Evolutionary conservation across 2,797 vertebrate species (phyloP).

Genomic region (Scarus forsteni): DNA sequence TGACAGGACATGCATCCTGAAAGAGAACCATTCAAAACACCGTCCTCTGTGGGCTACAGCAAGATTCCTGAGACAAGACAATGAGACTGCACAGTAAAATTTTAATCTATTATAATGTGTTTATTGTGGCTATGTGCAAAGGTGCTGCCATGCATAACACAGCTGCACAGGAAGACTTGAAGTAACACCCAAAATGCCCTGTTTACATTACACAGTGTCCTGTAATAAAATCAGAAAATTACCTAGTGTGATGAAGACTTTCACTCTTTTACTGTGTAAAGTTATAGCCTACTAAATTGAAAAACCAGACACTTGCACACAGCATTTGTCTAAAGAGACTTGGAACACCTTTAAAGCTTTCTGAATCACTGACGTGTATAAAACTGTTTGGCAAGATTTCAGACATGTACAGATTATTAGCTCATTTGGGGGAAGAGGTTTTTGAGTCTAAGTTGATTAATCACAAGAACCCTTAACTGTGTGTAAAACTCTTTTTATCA

Average conservation of each 20-base stretch:
- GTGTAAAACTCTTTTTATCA: not conserved
- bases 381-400: constrained; percentile 25
- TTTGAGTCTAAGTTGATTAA: not conserved
- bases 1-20: too few relatives aligned
- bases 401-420: constrained; percentile 21
- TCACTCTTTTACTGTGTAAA: not conserved
- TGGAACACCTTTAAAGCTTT: constrained; percentile 9
- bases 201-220: too few relatives aligned
- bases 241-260: not conserved
- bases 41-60: too few relatives aligned
- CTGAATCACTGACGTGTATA: constrained; percentile 25
- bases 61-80: too few relatives aligned
- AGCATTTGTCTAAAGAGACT: constrained; percentile 16
- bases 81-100: too few relatives aligned
- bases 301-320: constrained; percentile 12
- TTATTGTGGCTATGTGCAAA: not conserved
- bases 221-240: not conserved
- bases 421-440: constrained; percentile 19
- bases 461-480: too few relatives aligned
- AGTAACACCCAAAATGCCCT: too few relatives aligned
- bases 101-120: not conserved
- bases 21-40: too few relatives aligned
- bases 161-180: not conserved
- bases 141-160: constrained; percentile 20
- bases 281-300: constrained; percentile 5